These are phyloP conservation scores for Burhinus bistriatus DNA, from an alignment of 2,113 vertebrate species.

Conservation along the genomic window DNA sequence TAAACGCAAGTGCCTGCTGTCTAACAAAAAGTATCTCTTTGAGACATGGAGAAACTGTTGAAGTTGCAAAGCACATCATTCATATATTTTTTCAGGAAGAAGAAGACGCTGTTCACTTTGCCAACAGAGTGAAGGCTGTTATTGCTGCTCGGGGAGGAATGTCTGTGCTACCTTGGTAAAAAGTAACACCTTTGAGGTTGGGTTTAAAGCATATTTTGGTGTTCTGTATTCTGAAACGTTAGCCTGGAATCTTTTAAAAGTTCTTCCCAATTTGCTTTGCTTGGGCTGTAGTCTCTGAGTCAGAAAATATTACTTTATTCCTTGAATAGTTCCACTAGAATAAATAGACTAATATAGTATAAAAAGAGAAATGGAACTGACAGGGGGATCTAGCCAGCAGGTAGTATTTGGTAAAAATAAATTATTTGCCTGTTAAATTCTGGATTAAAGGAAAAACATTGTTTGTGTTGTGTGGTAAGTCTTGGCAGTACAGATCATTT, in stretches of 20 bases:
- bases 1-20: not conserved
- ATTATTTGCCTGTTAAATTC: not conserved
- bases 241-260: not conserved
- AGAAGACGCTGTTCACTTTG: conserved; percentile 89
- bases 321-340: not conserved
- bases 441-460: not conserved
- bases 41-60: not conserved
- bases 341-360: not conserved
- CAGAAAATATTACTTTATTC: not conserved
- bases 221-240: not conserved
- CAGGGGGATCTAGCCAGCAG: not conserved
- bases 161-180: conserved; percentile 88
- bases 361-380: not conserved
- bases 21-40: not conserved
- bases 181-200: not conserved
- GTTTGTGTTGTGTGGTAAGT: not conserved
- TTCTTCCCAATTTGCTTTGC: not conserved
- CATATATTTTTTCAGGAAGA: conserved; percentile 70
- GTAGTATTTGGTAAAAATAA: not conserved
- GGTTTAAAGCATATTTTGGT: not conserved
- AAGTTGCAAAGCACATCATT: not conserved
- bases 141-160: conserved; percentile 86
- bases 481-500: not conserved
- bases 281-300: not conserved
- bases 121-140: conserved; percentile 88